Conservation (phyloP, 2,797 vertebrate genomes). For the Ceyx erithaca region DNA sequence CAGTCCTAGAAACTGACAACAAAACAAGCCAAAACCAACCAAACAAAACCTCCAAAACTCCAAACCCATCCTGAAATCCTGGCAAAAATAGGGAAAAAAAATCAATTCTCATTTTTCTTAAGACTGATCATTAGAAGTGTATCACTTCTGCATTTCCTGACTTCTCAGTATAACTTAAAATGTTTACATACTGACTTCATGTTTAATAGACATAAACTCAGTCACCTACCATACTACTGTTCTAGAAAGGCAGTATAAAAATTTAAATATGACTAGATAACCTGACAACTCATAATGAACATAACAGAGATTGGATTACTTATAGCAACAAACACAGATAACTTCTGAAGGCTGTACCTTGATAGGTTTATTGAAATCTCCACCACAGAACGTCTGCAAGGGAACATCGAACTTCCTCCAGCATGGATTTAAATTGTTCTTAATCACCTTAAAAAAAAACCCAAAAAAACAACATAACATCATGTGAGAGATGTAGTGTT, state of each 20-base stretch:
- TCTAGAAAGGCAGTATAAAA: background rate
- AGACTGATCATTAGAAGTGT: background rate
- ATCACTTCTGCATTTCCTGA: background rate
- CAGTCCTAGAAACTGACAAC: background rate
- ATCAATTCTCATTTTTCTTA: background rate
- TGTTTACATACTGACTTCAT: background rate
- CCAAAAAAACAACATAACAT: background rate
- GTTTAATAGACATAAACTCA: background rate
- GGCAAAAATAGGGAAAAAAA: background rate
- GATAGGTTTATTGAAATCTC: slow-evolving; percentile 85
- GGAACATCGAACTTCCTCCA: slow-evolving; percentile 90
- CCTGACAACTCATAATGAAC: background rate
- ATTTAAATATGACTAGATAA: background rate
- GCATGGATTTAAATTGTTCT: slow-evolving; percentile 91
- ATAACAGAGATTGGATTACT: background rate
- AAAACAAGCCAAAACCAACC: background rate
- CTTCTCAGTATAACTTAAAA: background rate
- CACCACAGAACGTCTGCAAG: slow-evolving; percentile 89
- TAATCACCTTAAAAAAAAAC: slow-evolving; percentile 84
- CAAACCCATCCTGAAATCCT: background rate
- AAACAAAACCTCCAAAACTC: background rate
- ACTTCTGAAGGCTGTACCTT: slow-evolving; percentile 81
- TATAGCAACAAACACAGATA: background rate
- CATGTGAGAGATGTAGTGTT: fast-evolving
- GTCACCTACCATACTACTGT: background rate